Percentiles rank a stretch among this genome's conserved stretches.
phyloP scores from a whole-genome alignment of 2,888 invertebrate genomes.

The Adineta ricciae region DNA sequence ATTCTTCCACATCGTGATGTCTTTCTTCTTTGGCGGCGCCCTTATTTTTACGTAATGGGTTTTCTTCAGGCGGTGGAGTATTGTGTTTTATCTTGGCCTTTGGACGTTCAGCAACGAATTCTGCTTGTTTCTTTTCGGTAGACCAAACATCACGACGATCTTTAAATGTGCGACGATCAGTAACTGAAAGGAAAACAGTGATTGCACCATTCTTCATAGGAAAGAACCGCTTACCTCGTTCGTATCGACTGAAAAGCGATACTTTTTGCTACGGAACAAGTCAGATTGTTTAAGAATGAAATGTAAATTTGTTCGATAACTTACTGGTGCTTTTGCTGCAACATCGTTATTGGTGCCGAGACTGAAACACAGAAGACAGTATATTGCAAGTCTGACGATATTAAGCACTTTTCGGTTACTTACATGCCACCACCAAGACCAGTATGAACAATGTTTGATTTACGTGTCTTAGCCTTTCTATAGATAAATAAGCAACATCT shows the following conservation, averaged over 20 bases:
- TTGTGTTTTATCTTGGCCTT: slow-evolving; percentile 29
- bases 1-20: not conserved
- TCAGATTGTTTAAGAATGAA: not conserved
- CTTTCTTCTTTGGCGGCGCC: not conserved
- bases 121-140: not conserved
- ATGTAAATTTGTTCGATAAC: not conserved
- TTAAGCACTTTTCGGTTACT: not conserved
- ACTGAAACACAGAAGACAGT: not conserved
- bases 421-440: slow-evolving; percentile 34
- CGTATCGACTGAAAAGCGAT: slow-evolving; percentile 34
- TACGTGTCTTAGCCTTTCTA: slow-evolving; percentile 34
- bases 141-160: slow-evolving; percentile 30
- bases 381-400: no score
- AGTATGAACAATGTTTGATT: slow-evolving; percentile 35
- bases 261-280: slow-evolving; percentile 25
- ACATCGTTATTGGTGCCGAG: not conserved
- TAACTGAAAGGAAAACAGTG: not conserved
- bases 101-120: slow-evolving; percentile 27
- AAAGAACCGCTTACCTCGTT: not conserved
- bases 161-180: slow-evolving; percentile 31
- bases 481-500: not conserved
- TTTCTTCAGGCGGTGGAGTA: slow-evolving; percentile 11
- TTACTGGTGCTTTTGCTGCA: not conserved
- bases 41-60: not conserved
- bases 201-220: not conserved